phyloP scores from a whole-genome alignment of 1,140 invertebrate species.

The Lordiphosa clarofinis region DNA sequence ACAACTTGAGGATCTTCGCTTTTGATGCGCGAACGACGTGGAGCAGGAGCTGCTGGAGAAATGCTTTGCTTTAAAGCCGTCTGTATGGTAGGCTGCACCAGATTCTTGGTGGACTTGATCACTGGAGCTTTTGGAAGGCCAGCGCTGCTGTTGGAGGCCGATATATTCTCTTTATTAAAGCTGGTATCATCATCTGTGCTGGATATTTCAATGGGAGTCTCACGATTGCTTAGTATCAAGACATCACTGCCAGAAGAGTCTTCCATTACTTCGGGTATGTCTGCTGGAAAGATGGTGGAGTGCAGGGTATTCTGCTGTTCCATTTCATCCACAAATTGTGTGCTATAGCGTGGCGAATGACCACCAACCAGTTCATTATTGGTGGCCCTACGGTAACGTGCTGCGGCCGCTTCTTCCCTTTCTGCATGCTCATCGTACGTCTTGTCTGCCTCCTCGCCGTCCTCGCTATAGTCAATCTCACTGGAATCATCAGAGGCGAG shows the following conservation, averaged over 20 bases:
- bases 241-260: slow-evolving; percentile 61
- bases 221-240: slow-evolving; percentile 52
- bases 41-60: not conserved
- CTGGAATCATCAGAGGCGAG: slow-evolving; percentile 51
- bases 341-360: slow-evolving; percentile 52
- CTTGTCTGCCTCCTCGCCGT: not conserved
- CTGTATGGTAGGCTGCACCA: slow-evolving; percentile 63
- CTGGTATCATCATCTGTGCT: slow-evolving; percentile 46
- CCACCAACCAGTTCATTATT: not conserved
- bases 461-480: slow-evolving; percentile 66
- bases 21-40: slow-evolving; percentile 1
- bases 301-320: slow-evolving; percentile 45
- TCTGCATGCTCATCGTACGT: slow-evolving; percentile 3
- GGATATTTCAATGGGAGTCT: slow-evolving; percentile 62
- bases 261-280: not conserved
- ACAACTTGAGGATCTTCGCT: slow-evolving; percentile 28
- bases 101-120: slow-evolving; percentile 26
- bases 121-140: not conserved
- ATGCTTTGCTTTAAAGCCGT: slow-evolving; percentile 15
- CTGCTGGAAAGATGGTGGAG: slow-evolving; percentile 46
- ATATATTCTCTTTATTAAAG: slow-evolving; percentile 25
- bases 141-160: not conserved
- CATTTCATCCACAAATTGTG: slow-evolving; percentile 53
- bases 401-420: not conserved
- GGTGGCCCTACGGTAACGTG: not conserved